These are phyloP conservation scores for Ischnura elegans DNA, from an alignment of 2,888 invertebrate species.

Conservation along the genomic window DNA sequence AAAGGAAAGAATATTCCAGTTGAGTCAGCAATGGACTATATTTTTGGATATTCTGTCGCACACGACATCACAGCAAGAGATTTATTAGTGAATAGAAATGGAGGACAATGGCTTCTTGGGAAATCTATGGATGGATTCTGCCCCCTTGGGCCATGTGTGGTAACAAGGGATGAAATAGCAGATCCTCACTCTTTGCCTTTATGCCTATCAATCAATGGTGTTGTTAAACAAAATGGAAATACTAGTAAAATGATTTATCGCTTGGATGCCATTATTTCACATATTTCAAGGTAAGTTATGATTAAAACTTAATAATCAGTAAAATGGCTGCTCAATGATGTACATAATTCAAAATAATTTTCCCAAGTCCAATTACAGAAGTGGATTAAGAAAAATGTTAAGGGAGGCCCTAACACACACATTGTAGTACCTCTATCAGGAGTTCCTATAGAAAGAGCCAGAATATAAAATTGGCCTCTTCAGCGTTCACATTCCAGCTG, in stretches of 20 bases:
- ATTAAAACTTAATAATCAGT: not conserved
- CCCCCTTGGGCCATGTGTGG: slow-evolving; percentile 91
- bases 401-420: no score
- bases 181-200: slow-evolving; percentile 87
- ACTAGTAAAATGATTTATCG: slow-evolving; percentile 90
- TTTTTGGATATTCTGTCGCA: slow-evolving; percentile 92
- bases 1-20: slow-evolving; percentile 84
- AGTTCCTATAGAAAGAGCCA: no score
- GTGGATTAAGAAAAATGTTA: no score
- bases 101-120: slow-evolving; percentile 89
- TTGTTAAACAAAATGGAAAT: slow-evolving; percentile 87
- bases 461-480: no score
- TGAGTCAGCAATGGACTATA: slow-evolving; percentile 85
- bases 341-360: no score
- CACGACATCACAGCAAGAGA: slow-evolving; percentile 94
- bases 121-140: slow-evolving; percentile 94
- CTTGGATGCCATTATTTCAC: slow-evolving; percentile 87
- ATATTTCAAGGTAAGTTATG: slow-evolving; percentile 84
- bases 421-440: no score
- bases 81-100: slow-evolving; percentile 86
- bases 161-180: slow-evolving; percentile 85
- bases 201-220: slow-evolving; percentile 87
- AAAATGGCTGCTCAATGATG: no score
- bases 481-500: no score
- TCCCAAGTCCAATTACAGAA: no score